Evolutionary conservation across 2,113 vertebrate genomes (phyloP), one percentile per base, ranked within the genome.

Genomic region (Chiloscyllium plagiosum): DNA sequence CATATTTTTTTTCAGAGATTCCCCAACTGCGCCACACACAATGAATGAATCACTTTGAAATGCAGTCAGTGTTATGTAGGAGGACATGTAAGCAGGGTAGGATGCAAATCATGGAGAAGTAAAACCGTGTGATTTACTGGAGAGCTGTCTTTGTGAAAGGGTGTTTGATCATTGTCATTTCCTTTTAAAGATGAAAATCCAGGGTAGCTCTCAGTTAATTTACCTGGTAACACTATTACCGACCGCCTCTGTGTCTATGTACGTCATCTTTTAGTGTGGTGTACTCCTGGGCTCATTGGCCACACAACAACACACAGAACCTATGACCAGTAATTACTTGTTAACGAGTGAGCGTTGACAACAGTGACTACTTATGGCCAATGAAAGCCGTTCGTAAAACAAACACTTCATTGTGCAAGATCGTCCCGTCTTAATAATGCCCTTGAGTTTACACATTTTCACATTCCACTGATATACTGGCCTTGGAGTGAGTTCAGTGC

Each of bases 31-130:
- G 22, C 37, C 89, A 42, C 61, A 93, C 22, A n/a, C n/a, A 68
- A 68, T 93, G 89, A 37, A 22, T 68, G 89, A 37, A 22, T 68
- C 61, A 93, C 33, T 92, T 92, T 92, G 89, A 92, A 92, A 56
- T 66, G 56, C 4, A 7, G 17, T 93, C 56, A 22, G 33, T 37
- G 89, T 93, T 66, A 93, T 68, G 89, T 20, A 22, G 61, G 61
- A 37, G 89, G 89, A 37, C 61, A 92, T 66, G 33, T 19, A 37
- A 92, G 33, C n/a, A 20, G 56, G 22, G 22, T 33, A 37, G 89
- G 33, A 93, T 66, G 89, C 56, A 66, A 68, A 37, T 93, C 89
- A 22, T 93, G 89, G 61, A 66, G 37, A 93, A 37, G 5, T 90
- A 56, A 61, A 68, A 68, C 29, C 4, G 4, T 37, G 89, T 93